Conservation (phyloP, 2,113 vertebrate genomes). For the Aphyosemion australe region DNA sequence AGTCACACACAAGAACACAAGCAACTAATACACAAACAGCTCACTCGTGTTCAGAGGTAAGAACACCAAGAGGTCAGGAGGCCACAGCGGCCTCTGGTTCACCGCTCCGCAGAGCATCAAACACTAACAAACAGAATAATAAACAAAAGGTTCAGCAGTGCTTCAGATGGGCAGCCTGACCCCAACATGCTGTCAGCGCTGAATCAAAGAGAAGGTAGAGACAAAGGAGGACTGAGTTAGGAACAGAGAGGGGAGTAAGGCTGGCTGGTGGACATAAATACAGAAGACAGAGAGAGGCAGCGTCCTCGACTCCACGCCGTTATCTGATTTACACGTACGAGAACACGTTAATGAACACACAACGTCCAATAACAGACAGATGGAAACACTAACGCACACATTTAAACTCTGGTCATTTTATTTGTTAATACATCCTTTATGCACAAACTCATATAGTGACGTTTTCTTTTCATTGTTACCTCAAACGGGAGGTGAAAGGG, state of each 20-base stretch:
- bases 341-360: too few species aligned
- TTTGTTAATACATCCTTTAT: too few species aligned
- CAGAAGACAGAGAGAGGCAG: neutral
- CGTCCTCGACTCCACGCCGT: conserved; percentile 12
- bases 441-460: too few species aligned
- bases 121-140: neutral
- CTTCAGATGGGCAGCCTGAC: conserved; percentile 28
- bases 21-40: neutral
- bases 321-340: conserved; percentile 25
- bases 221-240: conserved; percentile 7
- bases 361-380: conserved; percentile 34
- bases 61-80: conserved; percentile 18
- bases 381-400: conserved; percentile 3
- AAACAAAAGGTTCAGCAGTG: neutral
- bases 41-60: neutral
- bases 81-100: conserved; percentile 21
- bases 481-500: too few species aligned
- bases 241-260: neutral
- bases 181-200: conserved; percentile 16
- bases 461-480: too few species aligned
- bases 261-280: conserved; percentile 9
- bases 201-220: conserved; percentile 17
- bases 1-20: neutral
- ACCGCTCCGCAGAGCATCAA: conserved; percentile 21
- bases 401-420: neutral